Base-by-base conservation (phyloP, 1,140 invertebrate genomes). In the Dendrolimus kikuchii region DNA sequence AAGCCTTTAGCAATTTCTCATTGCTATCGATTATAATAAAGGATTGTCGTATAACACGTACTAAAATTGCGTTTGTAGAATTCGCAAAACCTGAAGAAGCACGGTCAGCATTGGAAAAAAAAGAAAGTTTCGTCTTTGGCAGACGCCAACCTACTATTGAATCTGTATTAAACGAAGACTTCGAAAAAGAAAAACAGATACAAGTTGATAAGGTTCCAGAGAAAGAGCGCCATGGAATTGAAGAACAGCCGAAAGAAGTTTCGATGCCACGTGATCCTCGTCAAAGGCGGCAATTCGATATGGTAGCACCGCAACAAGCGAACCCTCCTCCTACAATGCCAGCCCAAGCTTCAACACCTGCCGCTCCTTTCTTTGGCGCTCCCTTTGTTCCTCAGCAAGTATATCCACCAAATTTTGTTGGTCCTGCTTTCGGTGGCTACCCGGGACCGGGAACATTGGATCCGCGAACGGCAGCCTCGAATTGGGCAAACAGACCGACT, bases 61-160 rank as follows among this genome's bases (percentile, higher is more conserved):
- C 89, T 59, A 91, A 80, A 70, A 81, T 89, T 47, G 93, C 91
- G 0, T 95, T 92, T 78, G 92, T 95, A 1, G 91, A 95, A 67
- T 95, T 96, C 62, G 89, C 89, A 0, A 90, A 90, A 9, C 62
- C 88, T 5, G 91, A 93, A 38, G 94, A 95, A 52, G 93, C 93
- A 0, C 88, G 89, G 45, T 74, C 82, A 0, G 92, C 93, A 0
- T 70, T 90, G 0, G 88, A 89, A 4, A 86, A 89, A 8, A 86
- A 86, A 56, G 74, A 79, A 1, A 63, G 37, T 6, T 79, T 75
- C 51, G 49, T 72, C 7, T 84, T 86, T 42, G 77, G 77, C 7
- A 68, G 79, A 56, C 67, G 78, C 0, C 66, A 71, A 7, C 66
- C 78, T 5, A 65, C 60, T 5, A 67, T 82, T 0, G 64, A 66